These are phyloP conservation scores for Halichondria panicea DNA, from an alignment of 37 sponge, comb jelly and placozoan genomes.

Conservation along the genomic window DNA sequence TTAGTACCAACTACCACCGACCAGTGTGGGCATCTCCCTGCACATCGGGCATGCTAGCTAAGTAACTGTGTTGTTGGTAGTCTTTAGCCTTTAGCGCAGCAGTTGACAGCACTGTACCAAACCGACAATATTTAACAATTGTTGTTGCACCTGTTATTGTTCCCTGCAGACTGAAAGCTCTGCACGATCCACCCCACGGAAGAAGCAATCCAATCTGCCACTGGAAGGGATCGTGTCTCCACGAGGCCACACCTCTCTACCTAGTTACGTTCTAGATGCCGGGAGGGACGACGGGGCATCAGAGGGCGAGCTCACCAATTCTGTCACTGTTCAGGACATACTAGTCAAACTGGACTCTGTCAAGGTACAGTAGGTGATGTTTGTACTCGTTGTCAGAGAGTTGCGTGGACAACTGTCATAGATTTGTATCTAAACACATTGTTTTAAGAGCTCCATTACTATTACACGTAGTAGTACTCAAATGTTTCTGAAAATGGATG, in stretches of 20 bases:
- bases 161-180: background rate
- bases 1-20: no score
- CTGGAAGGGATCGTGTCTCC: background rate
- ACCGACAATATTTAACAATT: background rate
- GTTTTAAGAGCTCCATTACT: no score
- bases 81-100: background rate
- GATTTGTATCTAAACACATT: no score
- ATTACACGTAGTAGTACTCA: no score
- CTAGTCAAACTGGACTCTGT: constrained; percentile 59
- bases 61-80: background rate
- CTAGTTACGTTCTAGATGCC: no score
- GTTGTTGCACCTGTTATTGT: background rate
- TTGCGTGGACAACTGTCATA: no score
- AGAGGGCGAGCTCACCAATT: constrained; percentile 37
- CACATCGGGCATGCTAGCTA: background rate
- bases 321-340: constrained; percentile 42
- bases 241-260: background rate
- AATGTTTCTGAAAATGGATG: no score
- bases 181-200: background rate
- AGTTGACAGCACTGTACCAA: background rate
- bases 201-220: background rate
- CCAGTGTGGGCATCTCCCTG: background rate
- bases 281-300: constrained; percentile 20
- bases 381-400: no score
- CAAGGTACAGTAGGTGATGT: no score